A percentile compares a stretch with the other conserved stretches of the same genome.
These are phyloP conservation scores for Microcebus jonahi DNA, from an alignment of 2,113 vertebrate genomes.

Conservation along the genomic window DNA sequence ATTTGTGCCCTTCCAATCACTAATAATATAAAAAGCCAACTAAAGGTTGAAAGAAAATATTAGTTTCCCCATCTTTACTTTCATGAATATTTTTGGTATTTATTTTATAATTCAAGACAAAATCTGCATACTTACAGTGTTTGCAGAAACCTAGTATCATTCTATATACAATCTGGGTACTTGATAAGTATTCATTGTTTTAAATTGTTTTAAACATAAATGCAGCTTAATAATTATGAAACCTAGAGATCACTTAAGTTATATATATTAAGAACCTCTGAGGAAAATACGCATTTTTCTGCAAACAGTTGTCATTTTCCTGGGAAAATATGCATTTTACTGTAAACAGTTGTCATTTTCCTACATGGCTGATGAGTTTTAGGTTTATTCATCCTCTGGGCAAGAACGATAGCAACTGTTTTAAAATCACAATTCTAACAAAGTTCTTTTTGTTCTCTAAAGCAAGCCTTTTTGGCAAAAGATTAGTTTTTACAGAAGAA, in stretches of 20 bases:
- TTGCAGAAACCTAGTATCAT: conserved; percentile 15
- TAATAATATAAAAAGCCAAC: conserved; percentile 11
- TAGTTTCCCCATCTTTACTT: neutral
- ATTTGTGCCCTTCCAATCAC: neutral
- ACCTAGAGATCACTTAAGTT: neutral
- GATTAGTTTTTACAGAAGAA: conserved; percentile 59
- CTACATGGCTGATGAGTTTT: conserved; percentile 3
- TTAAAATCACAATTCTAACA: conserved; percentile 41
- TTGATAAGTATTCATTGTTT: conserved; percentile 36
- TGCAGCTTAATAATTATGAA: conserved; percentile 50
- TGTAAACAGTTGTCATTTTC: conserved; percentile 24
- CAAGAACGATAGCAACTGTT: conserved; percentile 58
- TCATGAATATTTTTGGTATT: conserved; percentile 30
- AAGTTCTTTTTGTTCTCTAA: conserved; percentile 56
- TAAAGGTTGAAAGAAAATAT: conserved; percentile 25
- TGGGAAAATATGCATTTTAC: neutral
- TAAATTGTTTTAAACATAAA: neutral
- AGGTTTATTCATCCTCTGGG: conserved; percentile 42
- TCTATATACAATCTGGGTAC: neutral
- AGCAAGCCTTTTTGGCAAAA: conserved; percentile 39
- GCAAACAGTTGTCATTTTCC: conserved; percentile 24
- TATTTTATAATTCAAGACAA: conserved; percentile 14
- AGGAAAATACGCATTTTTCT: conserved; percentile 7
- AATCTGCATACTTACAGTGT: conserved; percentile 15
- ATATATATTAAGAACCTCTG: conserved; percentile 3